phyloP scores from a whole-genome alignment of 2,113 vertebrate genomes.

The Condylura cristata region DNA sequence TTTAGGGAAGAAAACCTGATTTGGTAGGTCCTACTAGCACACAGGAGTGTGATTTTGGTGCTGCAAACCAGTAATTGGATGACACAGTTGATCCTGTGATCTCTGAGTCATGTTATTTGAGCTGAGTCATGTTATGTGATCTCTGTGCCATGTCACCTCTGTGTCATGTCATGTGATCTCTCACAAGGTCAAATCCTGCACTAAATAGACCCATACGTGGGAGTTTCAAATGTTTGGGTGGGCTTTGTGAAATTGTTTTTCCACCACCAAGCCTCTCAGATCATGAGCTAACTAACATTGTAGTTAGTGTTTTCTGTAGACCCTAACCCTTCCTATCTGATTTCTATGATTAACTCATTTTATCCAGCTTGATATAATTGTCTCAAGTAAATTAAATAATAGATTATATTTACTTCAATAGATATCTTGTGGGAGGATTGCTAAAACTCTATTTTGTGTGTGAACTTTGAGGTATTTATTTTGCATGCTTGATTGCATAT shows the following conservation, averaged over 20 bases:
- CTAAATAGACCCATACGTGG: background rate
- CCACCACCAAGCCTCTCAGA: too few relatives aligned
- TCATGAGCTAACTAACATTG: background rate
- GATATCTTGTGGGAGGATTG: background rate
- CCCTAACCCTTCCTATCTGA: background rate
- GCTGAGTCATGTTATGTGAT: background rate
- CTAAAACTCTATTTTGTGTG: background rate
- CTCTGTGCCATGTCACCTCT: background rate
- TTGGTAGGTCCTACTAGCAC: background rate
- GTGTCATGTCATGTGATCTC: background rate
- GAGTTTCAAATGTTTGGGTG: background rate
- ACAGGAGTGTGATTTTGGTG: background rate
- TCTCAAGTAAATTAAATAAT: background rate
- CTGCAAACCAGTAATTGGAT: background rate
- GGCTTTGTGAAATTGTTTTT: background rate
- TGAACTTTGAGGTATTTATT: background rate
- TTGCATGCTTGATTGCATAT: background rate
- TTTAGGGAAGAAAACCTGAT: background rate
- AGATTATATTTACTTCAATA: background rate
- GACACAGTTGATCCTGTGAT: background rate
- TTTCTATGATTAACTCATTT: background rate
- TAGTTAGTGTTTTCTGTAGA: background rate
- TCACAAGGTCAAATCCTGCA: background rate
- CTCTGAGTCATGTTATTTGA: background rate
- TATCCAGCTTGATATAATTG: conserved; percentile 8